Evolutionary conservation across 2,113 vertebrate species (phyloP).

Genomic region (Oplegnathus fasciatus): DNA sequence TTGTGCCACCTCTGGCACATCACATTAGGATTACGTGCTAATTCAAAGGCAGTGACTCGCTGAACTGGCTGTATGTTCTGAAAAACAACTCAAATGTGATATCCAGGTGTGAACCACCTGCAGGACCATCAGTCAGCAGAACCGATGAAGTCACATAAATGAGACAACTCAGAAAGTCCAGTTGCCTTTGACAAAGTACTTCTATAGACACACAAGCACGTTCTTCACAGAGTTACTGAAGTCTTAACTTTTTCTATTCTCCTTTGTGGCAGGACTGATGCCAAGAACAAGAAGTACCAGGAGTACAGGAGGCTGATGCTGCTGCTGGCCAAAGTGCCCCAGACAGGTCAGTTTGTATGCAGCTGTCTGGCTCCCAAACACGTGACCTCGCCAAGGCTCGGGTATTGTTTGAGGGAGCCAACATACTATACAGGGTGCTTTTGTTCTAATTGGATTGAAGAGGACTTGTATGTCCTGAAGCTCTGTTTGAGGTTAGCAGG

Average conservation of each 20-base stretch:
- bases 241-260: slow-evolving; percentile 23
- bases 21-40: neutral
- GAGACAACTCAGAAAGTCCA: neutral
- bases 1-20: neutral
- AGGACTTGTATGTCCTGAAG: slow-evolving; percentile 22
- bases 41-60: neutral
- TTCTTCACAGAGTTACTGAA: slow-evolving; percentile 3
- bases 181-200: neutral
- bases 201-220: neutral
- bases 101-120: neutral
- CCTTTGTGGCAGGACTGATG: slow-evolving; percentile 63
- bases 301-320: slow-evolving; percentile 83
- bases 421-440: neutral
- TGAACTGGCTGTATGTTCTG: neutral
- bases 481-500: slow-evolving; percentile 10
- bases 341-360: slow-evolving; percentile 86
- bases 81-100: neutral
- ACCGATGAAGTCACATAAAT: neutral
- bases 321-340: slow-evolving; percentile 86
- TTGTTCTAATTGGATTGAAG: slow-evolving; percentile 59
- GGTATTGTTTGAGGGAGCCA: slow-evolving; percentile 4
- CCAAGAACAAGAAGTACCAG: slow-evolving; percentile 76
- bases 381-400: neutral
- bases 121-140: neutral
- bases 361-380: slow-evolving; percentile 22